phyloP scores from a whole-genome alignment of 1,140 invertebrate species.

The Magallana gigas region DNA sequence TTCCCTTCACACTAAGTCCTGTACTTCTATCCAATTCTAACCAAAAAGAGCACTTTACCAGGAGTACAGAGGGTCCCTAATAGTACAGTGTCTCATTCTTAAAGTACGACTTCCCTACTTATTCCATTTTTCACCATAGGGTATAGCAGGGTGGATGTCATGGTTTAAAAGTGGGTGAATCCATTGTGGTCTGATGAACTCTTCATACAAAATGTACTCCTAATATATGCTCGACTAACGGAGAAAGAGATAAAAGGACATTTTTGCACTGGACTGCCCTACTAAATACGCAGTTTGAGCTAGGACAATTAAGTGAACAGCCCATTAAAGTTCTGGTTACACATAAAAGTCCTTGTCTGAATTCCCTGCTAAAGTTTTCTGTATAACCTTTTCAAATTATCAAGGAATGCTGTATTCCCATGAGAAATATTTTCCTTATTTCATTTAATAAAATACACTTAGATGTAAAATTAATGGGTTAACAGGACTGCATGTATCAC shows the following conservation, averaged over 20 bases:
- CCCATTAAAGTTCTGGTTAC: slow-evolving; percentile 9
- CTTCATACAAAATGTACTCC: background rate
- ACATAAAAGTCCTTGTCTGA: background rate
- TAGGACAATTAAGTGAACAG: slow-evolving; percentile 3
- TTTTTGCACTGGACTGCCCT: slow-evolving; percentile 1
- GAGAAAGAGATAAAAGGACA: background rate
- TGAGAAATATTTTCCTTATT: too few species aligned
- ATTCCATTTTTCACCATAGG: slow-evolving; percentile 20
- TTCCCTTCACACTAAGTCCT: background rate
- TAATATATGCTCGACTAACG: background rate
- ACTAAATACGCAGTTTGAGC: background rate
- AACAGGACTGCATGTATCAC: too few species aligned
- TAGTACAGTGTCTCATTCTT: slow-evolving; percentile 24
- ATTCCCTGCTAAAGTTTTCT: too few species aligned
- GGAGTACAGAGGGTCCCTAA: background rate
- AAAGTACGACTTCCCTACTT: slow-evolving; percentile 24
- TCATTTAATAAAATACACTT: too few species aligned
- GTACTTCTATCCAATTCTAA: background rate
- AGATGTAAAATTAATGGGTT: too few species aligned
- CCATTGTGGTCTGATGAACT: slow-evolving; percentile 14
- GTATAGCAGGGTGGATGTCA: slow-evolving; percentile 4
- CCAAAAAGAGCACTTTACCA: slow-evolving; percentile 13
- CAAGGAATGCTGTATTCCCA: too few species aligned
- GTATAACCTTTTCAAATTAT: too few species aligned
- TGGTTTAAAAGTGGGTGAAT: background rate